Base-by-base conservation (phyloP, 2,797 vertebrate genomes). In the Cetoscarus ocellatus region DNA sequence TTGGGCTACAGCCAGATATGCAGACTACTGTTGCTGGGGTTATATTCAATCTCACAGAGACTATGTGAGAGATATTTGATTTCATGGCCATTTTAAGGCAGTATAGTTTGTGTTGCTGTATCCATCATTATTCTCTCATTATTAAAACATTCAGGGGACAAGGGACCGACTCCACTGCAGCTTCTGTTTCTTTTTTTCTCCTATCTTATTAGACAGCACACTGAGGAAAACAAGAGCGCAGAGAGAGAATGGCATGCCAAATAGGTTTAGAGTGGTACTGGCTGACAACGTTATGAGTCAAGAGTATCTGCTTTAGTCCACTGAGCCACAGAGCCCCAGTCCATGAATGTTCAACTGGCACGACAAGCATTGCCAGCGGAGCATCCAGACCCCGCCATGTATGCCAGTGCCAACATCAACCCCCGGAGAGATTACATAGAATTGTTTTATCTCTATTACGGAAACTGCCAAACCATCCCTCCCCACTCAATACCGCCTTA, bases 331-430 rank as follows among this genome's bases (percentile, higher is more conserved):
- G 76, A 74, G 79, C 75, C 70, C 67, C 83, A 70, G 82, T 61
- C 83, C 78, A 75, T 87, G 83, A 88, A 90, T 85, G 86, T 88
- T 90, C 85, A 87, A 85, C 85, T 86, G 86, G 83, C 84, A 73
- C 74, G 7, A 38, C 10, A 15, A 56, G 55, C 75, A 13, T 35
- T 83, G 90, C 86, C 89, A 86, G 68, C 51, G 38, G 57, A 68
- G 82, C 80, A 74, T 85, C 77, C 15, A 71, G 75, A 70, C 80
- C 63, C 73, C 44, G 77, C 70, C 77, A 67, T 10, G 60, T 68
- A 6, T 58, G 67, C 69, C 15, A 8, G 65, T 52, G 91, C 90
- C 89, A 92, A 75, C 70, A 72, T 68, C 72, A 69, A 67, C 77
- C 80, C 88, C 82, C 67, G 34, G 71, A 76, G 87, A 84, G 84